Evolutionary conservation across 2,113 vertebrate species (phyloP), one percentile per base, ranked within the genome.

Genomic region (Triplophysa dalaica): DNA sequence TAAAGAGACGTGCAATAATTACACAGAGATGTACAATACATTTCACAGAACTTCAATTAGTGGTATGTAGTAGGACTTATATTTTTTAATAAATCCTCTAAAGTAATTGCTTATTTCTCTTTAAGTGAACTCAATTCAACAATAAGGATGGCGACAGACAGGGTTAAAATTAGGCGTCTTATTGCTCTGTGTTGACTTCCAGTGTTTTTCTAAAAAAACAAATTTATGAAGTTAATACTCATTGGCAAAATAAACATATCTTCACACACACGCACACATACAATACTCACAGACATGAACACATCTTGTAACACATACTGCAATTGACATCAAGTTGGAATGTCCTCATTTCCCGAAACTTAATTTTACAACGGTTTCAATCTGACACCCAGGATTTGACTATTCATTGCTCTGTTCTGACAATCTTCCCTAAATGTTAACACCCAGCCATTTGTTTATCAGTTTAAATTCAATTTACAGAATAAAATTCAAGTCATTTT

Each of bases 171-270:
- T 2, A 14, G 29, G 21, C 2, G 6, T 19, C 21, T 84, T 84
- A 78, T 84, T 81, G 83, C 79, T 81, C n/a, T 56, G n/a, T 16
- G n/a, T 10, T 50, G 38, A 58, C 22, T 81, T 84, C 48, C 75
- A 78, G 69, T 81, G 82, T 81, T 81, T 78, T 68, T 33, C 62
- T 64, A 75, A 81, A 65, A 38, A 19, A 21, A 66, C 45, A 19
- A 43, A 33, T 52, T 65, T 62, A 69, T 64, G 12, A 69, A 45
- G 22, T 78, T 81, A 85, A 85, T 85, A 85, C 83, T 85, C 77
- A 79, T 22, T 60, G 81, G 81, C 62, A 75, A 81, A 62, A 68
- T 67, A 76, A 72, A 74, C 41, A 56, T 38, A 81, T 52, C 16
- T 9, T 65, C 8, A 41, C 52, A 69, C 60, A 58, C 70, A 69